Evolutionary conservation across 2,113 vertebrate species (phyloP).

Genomic region (Microtus richardsoni): DNA sequence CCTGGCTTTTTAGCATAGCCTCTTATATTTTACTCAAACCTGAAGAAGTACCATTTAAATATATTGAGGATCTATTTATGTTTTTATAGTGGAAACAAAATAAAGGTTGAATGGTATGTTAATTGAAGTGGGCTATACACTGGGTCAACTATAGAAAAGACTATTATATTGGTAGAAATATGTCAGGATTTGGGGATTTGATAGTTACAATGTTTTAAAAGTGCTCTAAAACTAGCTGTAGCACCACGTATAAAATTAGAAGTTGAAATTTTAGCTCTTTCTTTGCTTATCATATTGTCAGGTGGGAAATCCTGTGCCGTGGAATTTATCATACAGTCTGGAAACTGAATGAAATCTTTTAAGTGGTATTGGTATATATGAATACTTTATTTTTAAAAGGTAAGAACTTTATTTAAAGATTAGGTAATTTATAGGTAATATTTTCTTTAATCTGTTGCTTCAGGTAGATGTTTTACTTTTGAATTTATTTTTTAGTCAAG

Average conservation of each 20-base stretch:
- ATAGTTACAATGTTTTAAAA: conserved; percentile 18
- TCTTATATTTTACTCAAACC: conserved; percentile 42
- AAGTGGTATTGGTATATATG: neutral
- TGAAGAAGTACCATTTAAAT: neutral
- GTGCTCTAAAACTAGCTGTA: neutral
- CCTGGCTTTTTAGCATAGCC: neutral
- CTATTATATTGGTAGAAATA: conserved; percentile 4
- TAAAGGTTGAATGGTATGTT: conserved; percentile 40
- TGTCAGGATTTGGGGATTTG: conserved; percentile 15
- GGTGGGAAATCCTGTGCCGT: neutral
- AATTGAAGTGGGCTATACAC: neutral
- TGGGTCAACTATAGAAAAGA: neutral
- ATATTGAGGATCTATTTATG: conserved; percentile 17
- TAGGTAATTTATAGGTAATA: conserved; percentile 30
- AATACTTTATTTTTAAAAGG: conserved; percentile 26
- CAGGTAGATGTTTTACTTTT: conserved; percentile 44
- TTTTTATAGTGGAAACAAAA: conserved; percentile 48
- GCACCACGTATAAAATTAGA: conserved; percentile 17
- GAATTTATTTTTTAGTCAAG: conserved; percentile 27
- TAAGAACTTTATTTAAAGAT: conserved; percentile 18
- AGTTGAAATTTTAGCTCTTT: conserved; percentile 52
- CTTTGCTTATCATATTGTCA: neutral
- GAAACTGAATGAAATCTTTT: conserved; percentile 9
- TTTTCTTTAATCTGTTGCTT: conserved; percentile 38
- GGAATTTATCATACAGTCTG: neutral